Conservation (phyloP, 2,888 invertebrate genomes). For the Amphipyra berbera region DNA sequence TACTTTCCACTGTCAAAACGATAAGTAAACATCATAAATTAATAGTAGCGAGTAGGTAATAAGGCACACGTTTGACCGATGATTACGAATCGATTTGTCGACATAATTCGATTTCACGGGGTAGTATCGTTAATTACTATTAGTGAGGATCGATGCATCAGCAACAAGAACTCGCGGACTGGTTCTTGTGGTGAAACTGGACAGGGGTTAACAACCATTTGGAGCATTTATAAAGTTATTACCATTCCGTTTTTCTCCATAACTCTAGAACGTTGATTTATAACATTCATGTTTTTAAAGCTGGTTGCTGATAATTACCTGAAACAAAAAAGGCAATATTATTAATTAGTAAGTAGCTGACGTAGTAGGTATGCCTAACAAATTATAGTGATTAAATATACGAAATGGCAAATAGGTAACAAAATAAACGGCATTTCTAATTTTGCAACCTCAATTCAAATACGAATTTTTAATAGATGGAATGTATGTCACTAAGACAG, state of each 20-base stretch:
- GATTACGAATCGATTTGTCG: slow-evolving; percentile 77
- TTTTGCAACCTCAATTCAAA: no score
- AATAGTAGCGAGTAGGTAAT: slow-evolving; percentile 50
- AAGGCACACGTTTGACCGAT: slow-evolving; percentile 70
- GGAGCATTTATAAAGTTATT: slow-evolving; percentile 66
- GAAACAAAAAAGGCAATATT: slow-evolving; percentile 59
- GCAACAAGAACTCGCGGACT: slow-evolving; percentile 71
- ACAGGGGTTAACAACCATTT: slow-evolving; percentile 80
- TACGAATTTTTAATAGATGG: no score
- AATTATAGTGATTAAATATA: no score
- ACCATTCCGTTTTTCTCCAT: slow-evolving; percentile 47
- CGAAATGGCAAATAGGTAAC: no score
- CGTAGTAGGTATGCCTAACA: no score
- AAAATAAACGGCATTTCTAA: no score
- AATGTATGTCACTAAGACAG: no score
- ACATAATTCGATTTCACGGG: slow-evolving; percentile 84
- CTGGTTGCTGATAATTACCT: slow-evolving; percentile 65
- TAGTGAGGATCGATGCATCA: slow-evolving; percentile 81
- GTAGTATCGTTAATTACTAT: slow-evolving; percentile 84
- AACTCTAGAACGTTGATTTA: slow-evolving; percentile 39
- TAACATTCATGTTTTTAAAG: slow-evolving; percentile 20
- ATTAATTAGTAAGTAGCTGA: slow-evolving; percentile 22
- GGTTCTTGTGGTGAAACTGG: slow-evolving; percentile 83
- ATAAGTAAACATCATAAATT: slow-evolving; percentile 63
- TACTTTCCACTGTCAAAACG: slow-evolving; percentile 54